Evolutionary conservation across 2,888 invertebrate species (phyloP).

Genomic region (Sepiola atlantica): DNA sequence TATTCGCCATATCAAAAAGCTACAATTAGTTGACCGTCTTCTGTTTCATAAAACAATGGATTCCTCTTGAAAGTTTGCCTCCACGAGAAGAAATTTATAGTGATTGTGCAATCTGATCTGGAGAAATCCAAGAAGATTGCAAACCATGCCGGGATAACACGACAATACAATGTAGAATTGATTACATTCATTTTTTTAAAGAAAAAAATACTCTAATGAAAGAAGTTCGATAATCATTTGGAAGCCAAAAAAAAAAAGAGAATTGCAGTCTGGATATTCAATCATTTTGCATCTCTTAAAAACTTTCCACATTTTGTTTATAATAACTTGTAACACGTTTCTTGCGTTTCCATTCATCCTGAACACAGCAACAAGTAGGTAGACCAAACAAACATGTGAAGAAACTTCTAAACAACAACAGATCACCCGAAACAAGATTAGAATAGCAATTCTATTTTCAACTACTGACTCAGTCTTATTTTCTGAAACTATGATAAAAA

Average conservation of each 20-base stretch:
- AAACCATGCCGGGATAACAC: no score
- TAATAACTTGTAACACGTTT: background rate
- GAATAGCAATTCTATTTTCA: slow-evolving; percentile 32
- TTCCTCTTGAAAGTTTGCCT: no score
- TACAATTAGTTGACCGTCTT: no score
- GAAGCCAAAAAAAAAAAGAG: background rate
- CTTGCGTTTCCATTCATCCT: background rate
- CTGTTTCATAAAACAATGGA: no score
- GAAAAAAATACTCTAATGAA: no score
- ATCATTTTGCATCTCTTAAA: background rate
- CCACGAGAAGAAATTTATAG: no score
- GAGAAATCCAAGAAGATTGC: no score
- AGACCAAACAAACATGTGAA: background rate
- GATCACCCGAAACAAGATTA: background rate
- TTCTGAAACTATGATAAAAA: background rate
- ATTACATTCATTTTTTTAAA: no score
- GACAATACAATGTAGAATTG: no score
- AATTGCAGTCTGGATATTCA: background rate
- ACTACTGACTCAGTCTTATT: background rate
- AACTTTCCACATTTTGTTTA: background rate
- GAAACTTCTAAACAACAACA: background rate
- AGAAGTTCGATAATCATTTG: no score
- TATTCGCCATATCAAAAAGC: no score
- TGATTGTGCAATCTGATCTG: no score
- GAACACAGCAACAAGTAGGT: background rate